Conservation (phyloP, 2,888 invertebrate genomes). For the Nemapogon koenigi region DNA sequence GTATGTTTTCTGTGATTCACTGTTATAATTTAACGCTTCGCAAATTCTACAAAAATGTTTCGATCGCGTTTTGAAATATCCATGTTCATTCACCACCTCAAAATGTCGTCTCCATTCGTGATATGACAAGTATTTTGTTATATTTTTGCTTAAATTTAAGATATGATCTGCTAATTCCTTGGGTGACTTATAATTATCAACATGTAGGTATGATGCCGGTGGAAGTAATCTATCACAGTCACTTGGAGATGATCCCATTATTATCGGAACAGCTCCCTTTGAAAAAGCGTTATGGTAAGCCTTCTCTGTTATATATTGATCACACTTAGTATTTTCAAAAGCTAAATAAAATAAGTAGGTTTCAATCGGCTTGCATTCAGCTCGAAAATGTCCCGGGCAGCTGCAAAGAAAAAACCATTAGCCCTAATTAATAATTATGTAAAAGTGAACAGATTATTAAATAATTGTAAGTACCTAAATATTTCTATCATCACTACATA, state of each 20-base stretch:
- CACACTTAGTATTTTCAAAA: constrained; percentile 74
- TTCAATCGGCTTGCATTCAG: constrained; percentile 62
- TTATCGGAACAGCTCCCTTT: constrained; percentile 69
- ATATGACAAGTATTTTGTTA: constrained; percentile 39
- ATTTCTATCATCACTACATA: too few species aligned
- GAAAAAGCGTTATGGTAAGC: constrained; percentile 69
- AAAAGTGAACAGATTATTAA: too few species aligned
- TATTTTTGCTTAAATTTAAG: constrained; percentile 36
- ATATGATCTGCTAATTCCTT: constrained; percentile 59
- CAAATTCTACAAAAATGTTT: constrained; percentile 70
- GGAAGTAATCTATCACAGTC: constrained; percentile 62
- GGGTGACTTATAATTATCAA: constrained; percentile 58
- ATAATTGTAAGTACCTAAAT: too few species aligned
- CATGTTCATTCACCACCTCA: constrained; percentile 69
- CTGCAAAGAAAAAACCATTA: constrained; percentile 33
- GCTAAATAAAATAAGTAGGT: constrained; percentile 73
- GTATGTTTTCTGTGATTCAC: constrained; percentile 26
- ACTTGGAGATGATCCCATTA: constrained; percentile 65
- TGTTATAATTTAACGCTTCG: constrained; percentile 71
- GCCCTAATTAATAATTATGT: too few species aligned
- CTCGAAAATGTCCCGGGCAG: constrained; percentile 68
- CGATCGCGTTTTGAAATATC: constrained; percentile 67
- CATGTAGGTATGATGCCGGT: constrained; percentile 67
- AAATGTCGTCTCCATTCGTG: constrained; percentile 68
- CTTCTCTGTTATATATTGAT: constrained; percentile 76